A percentile compares a stretch with the other conserved stretches of the same genome.
Evolutionary conservation across 1,140 invertebrate species (phyloP).

Genomic region (Drosophila sp.): DNA sequence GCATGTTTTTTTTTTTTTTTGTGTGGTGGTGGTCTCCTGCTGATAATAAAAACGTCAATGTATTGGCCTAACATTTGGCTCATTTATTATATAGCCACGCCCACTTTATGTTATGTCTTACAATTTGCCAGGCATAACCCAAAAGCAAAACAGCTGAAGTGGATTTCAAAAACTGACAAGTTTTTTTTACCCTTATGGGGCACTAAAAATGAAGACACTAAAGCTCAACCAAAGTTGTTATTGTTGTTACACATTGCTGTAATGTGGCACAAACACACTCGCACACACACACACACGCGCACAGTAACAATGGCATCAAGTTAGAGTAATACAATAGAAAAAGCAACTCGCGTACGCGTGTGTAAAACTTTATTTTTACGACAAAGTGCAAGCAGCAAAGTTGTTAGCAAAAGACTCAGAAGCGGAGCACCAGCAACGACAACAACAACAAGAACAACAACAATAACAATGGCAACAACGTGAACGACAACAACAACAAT

Average conservation of each 20-base stretch:
- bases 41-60: slow-evolving; percentile 37
- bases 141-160: slow-evolving; percentile 56
- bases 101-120: slow-evolving; percentile 46
- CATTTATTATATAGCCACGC: slow-evolving; percentile 46
- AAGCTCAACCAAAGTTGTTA: slow-evolving; percentile 50
- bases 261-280: slow-evolving; percentile 50
- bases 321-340: slow-evolving; percentile 68
- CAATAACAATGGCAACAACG: slow-evolving; percentile 15
- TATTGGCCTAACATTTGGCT: slow-evolving; percentile 43
- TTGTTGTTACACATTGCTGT: slow-evolving; percentile 50
- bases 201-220: slow-evolving; percentile 74
- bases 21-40: neutral
- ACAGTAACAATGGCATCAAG: slow-evolving; percentile 42
- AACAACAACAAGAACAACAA: slow-evolving; percentile 32
- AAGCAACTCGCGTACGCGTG: slow-evolving; percentile 73
- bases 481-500: neutral
- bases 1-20: neutral
- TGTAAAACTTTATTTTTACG: slow-evolving; percentile 80
- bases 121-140: slow-evolving; percentile 48
- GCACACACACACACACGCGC: slow-evolving; percentile 23
- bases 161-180: slow-evolving; percentile 48
- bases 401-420: slow-evolving; percentile 68
- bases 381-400: slow-evolving; percentile 77
- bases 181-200: slow-evolving; percentile 39
- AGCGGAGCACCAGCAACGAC: slow-evolving; percentile 38